Conservation (phyloP, 2,888 invertebrate genomes). For the Drosophila paranaensis region DNA sequence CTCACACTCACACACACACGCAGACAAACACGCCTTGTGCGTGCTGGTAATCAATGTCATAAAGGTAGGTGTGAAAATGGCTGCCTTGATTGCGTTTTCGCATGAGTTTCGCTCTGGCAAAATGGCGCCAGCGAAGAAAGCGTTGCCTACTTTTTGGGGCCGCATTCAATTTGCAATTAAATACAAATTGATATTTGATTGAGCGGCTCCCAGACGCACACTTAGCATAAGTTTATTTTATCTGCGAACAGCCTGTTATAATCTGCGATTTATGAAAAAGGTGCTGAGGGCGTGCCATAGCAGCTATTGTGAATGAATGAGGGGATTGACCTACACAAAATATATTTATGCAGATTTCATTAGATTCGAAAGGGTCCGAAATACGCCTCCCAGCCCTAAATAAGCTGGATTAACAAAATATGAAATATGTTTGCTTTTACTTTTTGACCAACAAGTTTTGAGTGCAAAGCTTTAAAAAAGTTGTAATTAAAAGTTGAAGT, state of each 20-base stretch:
- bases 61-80: constrained; percentile 72
- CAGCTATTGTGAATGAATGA: not conserved
- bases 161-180: constrained; percentile 56
- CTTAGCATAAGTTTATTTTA: constrained; percentile 24
- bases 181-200: constrained; percentile 60
- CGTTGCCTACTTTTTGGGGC: constrained; percentile 55
- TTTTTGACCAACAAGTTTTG: not conserved
- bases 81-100: constrained; percentile 69
- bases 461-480: not conserved
- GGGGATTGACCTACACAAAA: no score
- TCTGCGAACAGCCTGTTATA: constrained; percentile 4
- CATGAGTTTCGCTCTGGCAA: constrained; percentile 52
- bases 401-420: not conserved
- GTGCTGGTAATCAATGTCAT: constrained; percentile 76
- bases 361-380: not conserved
- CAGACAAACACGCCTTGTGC: constrained; percentile 38
- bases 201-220: constrained; percentile 18
- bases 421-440: not conserved
- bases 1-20: constrained; percentile 12
- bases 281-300: not conserved
- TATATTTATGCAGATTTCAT: not conserved
- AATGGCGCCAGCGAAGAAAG: constrained; percentile 36
- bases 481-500: not conserved
- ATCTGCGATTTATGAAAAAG: not conserved
- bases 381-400: not conserved